These are phyloP conservation scores for Empis livida DNA, from an alignment of 2,888 invertebrate species.

Conservation along the genomic window DNA sequence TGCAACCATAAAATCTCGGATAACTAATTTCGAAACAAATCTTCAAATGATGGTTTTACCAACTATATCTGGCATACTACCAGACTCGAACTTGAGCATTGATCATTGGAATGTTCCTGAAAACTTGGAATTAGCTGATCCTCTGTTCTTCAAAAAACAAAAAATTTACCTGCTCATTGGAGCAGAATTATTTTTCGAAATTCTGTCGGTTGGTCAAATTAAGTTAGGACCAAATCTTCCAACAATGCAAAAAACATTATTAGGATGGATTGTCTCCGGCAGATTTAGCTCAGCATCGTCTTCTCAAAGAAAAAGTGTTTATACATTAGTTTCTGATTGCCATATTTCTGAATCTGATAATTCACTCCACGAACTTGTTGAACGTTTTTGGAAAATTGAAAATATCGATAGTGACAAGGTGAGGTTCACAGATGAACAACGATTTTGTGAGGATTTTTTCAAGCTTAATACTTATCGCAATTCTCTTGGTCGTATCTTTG, in stretches of 20 bases:
- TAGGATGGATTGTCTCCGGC: conserved; percentile 8
- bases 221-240: conserved; percentile 8
- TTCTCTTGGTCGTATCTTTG: conserved; percentile 6
- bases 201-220: conserved; percentile 11
- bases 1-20: not conserved
- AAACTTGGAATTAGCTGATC: not conserved
- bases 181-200: conserved; percentile 9
- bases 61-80: not conserved
- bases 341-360: not conserved
- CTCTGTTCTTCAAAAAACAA: not conserved
- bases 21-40: not conserved
- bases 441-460: conserved; percentile 8
- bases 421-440: conserved; percentile 5
- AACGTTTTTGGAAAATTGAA: conserved; percentile 11
- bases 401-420: conserved; percentile 5
- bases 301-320: no score
- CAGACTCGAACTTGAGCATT: not conserved
- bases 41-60: not conserved
- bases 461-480: conserved; percentile 3
- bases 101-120: not conserved
- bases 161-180: not conserved
- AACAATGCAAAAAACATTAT: conserved; percentile 9
- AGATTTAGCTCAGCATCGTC: not conserved
- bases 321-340: no score
- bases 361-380: not conserved